Base-by-base conservation (phyloP, 1,140 invertebrate genomes). In the Bombus confusus region DNA sequence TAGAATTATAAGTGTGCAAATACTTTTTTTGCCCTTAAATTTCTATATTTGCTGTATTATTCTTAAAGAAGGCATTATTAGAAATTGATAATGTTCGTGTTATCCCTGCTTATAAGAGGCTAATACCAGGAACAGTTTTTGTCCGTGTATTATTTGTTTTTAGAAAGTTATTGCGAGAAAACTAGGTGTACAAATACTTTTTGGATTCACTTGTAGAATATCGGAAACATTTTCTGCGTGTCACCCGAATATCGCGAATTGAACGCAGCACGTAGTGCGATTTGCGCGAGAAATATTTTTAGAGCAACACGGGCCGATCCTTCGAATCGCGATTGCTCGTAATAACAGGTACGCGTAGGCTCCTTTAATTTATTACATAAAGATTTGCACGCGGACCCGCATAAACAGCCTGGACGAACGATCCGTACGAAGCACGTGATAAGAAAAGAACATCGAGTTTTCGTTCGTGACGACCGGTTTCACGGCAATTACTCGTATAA, bases 401-500 rank as follows among this genome's bases (percentile, higher is more conserved):
- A n/a, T 31, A 78, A 66, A 64, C 15, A 64, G 28, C 15, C 6
- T 6, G 15, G 9, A 31, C 13, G 47, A 22, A 71, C 52, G 71
- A 4, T 52, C 18, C 5, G 39, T 22, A 31, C 66, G 66, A 52
- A 31, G 12, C n/a, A 22, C 3, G 37, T 4, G 80, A 39, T 62
- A 75, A 75, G 57, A 62, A 66, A 74, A 66, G 72, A 75, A 52
- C 71, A 37, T 25, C 28, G 18, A 28, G 22, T 28, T 64, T 74
- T 52, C 57, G 41, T 25, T n/a, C 25, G 5, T 12, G n/a, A 43
- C 39, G 72, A 82, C 80, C 80, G 80, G 80, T 83, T 83, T 52
- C 41, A 8, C 9, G 59, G 31, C 73, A 83, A 75, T 83, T 83
- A 83, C 80, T 34, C 57, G 39, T 75, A 82, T 71, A 80, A 80